Evolutionary conservation across 1,140 invertebrate species (phyloP).

Genomic region (Saccostrea cuccullata): DNA sequence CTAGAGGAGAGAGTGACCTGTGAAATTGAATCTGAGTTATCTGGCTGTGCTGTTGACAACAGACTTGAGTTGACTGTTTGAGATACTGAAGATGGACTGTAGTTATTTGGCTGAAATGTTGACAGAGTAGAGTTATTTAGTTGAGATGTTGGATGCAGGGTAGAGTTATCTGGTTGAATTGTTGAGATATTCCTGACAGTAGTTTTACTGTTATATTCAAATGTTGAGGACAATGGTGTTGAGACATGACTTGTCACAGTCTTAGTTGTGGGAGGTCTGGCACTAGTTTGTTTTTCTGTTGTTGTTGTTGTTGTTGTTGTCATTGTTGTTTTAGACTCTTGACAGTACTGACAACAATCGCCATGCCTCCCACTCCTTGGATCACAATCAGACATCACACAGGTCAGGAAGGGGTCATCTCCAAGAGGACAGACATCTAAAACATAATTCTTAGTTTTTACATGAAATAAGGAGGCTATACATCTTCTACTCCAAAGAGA

Average conservation of each 20-base stretch:
- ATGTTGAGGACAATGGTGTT: background rate
- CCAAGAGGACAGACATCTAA: background rate
- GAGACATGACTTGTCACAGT: background rate
- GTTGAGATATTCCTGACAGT: background rate
- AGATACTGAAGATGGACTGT: too few relatives aligned
- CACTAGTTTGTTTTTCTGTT: background rate
- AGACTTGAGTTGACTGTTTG: background rate
- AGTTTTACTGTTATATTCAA: background rate
- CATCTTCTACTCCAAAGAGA: too few relatives aligned
- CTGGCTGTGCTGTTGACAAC: background rate
- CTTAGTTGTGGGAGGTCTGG: background rate
- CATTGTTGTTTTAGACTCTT: background rate
- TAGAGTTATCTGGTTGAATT: background rate
- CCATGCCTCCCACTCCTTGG: background rate
- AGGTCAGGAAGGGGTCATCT: slow-evolving; percentile 3
- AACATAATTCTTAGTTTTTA: background rate
- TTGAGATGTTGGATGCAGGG: background rate
- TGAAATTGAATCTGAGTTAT: background rate
- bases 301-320: background rate
- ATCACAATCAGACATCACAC: background rate
- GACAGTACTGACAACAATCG: slow-evolving; percentile 12
- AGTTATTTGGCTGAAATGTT: background rate
- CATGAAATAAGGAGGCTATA: too few relatives aligned
- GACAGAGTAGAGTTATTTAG: background rate
- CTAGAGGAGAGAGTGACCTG: background rate